Evolutionary conservation across 1,140 invertebrate genomes (phyloP), one percentile per base, ranked within the genome.

Genomic region (Tetraneura akinire): DNA sequence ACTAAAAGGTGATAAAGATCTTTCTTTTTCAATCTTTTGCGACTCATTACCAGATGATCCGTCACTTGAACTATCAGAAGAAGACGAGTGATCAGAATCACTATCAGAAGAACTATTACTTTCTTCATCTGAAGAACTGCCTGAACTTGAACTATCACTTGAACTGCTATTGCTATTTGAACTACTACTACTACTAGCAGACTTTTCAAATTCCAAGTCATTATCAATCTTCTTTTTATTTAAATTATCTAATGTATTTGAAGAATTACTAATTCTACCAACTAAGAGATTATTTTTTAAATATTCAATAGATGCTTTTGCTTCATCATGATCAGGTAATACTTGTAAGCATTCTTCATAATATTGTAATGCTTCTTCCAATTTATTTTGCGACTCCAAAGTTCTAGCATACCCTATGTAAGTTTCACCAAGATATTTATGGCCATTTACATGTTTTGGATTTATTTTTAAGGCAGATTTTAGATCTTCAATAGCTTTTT

Each of bases 401-500:
- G 92, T 94, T 81, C 92, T 90, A 83, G 90, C 94, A 82, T 92
- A 86, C 0, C 95, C 96, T 1, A 97, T 91, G 16, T 97, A 86
- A 2, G 96, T 98, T 86, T 98, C 95, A 26, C 93, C 92, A 88
- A 97, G 91, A 87, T 98, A 98, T 86, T 97, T 97, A 73, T 93
- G 90, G 55, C 95, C 96, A 89, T 98, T 98, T n/a, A 90, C 90
- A 87, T 98, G 96, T 80, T 90, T 93, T 23, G 92, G 92, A 87
- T 97, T 96, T 21, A 95, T 85, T 85, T 93, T 92, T 45, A 97
- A 86, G 3, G 96, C 96, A 45, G 91, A 91, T 86, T 97, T 94
- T 88, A 98, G 97, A 87, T 98, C 96, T 83, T 95, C 93, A 83
- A 98, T 93, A 5, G 96, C 96, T 85, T 95, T 96, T 83, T 93